Base-by-base conservation (phyloP, 2,888 invertebrate genomes). In the Psylliodes chrysocephalus region DNA sequence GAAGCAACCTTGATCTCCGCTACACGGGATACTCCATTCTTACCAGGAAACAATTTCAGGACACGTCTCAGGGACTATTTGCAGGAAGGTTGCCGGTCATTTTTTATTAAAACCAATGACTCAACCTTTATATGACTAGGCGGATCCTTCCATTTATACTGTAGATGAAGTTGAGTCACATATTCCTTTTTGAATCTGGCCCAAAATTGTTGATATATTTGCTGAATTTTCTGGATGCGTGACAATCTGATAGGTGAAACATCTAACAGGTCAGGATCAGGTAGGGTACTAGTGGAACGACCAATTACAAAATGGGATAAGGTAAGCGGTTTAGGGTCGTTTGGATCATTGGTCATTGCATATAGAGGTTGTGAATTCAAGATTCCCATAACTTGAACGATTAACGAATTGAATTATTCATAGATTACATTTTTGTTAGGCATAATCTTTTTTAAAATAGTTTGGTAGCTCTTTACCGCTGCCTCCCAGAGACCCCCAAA, bases 401-500 rank as follows among this genome's bases (percentile, higher is more conserved):
- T 40, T 44, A 59, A 14, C 8, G 52, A 52, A 19, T 38, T 51
- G 10, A 63, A 33, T 38, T 53, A 42, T 35, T 64, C 60, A 30
- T 54, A 61, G 18, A 55, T 63, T 6, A 59, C 17, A 33, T 55
- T 63, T 28, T 19, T 46, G 33, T 66, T 54, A 25, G 63, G 44
- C 35, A 61, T 33, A 12, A 44, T 51, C 25, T 60, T 54, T 55
- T 63, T 64, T 12, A 72, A 61, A 47, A 69, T 67, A 71, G 69
- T 46, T 51, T 35, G 56, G 70, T 70, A 14, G 64, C 49, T 10
- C 55, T 59, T 60, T 68, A 72, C 6, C 6, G 64, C 68, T 6
- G 65, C 63, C 46, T 70, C 69, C 68, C 65, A 68, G 8, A 71
- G 38, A 1, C 68, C 69, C 28, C 69, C 71, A 60, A 46, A 40